phyloP scores from a whole-genome alignment of 2,888 invertebrate species.

The Tenodera sinensis region DNA sequence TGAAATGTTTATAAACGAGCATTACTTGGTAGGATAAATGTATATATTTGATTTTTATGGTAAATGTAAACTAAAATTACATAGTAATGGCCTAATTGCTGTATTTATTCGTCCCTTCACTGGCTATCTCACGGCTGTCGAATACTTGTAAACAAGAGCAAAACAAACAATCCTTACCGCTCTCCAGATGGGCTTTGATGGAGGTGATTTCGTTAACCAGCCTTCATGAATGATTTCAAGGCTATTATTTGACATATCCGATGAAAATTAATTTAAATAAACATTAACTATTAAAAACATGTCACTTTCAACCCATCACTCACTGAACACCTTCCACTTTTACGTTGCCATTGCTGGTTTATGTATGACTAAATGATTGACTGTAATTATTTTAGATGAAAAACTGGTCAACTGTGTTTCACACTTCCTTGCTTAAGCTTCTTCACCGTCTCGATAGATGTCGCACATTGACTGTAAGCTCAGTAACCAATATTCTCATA shows the following conservation, averaged over 20 bases:
- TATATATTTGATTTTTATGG: too few species aligned
- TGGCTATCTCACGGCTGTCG: not conserved
- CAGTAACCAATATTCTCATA: too few species aligned
- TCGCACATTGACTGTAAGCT: not conserved
- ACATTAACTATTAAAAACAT: not conserved
- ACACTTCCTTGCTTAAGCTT: not conserved
- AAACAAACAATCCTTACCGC: conserved; percentile 67
- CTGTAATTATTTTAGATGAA: not conserved
- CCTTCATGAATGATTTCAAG: conserved; percentile 82
- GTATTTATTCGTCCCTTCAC: not conserved
- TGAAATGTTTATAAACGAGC: too few species aligned
- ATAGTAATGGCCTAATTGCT: not conserved
- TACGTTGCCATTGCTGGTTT: conserved; percentile 17
- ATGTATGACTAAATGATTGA: conserved; percentile 12
- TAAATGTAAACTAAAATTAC: too few species aligned
- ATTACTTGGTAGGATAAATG: too few species aligned
- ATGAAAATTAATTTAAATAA: not conserved
- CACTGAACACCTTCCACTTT: not conserved
- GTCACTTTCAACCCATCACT: conserved; percentile 3
- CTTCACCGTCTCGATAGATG: not conserved
- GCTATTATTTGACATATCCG: conserved; percentile 48
- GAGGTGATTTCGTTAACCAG: conserved; percentile 94
- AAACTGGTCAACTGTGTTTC: not conserved
- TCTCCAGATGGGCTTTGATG: conserved; percentile 86
- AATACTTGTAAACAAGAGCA: not conserved